Percentiles rank a stretch among this genome's conserved stretches.
Evolutionary conservation across 1,140 invertebrate species (phyloP).

Genomic region (Vollenhovia emeryi): DNA sequence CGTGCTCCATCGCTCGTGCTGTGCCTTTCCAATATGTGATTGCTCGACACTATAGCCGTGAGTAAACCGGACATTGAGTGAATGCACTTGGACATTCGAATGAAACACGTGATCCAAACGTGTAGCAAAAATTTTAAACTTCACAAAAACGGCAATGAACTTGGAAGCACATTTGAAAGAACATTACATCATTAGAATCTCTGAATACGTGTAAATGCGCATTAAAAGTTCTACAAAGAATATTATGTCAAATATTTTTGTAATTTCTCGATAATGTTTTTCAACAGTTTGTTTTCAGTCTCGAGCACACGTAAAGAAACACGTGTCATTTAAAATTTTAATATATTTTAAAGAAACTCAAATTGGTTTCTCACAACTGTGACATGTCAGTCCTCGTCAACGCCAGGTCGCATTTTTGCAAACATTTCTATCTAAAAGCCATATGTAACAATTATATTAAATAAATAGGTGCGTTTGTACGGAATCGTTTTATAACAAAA

Average conservation of each 20-base stretch:
- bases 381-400: background rate
- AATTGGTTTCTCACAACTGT: background rate
- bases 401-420: background rate
- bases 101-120: background rate
- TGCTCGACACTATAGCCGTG: background rate
- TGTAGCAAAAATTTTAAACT: background rate
- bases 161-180: background rate
- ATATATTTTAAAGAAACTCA: background rate
- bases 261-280: background rate
- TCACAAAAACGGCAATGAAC: background rate
- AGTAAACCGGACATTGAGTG: background rate
- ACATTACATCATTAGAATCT: background rate
- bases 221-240: background rate
- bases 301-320: background rate
- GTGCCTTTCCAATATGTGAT: background rate
- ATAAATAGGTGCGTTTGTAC: background rate
- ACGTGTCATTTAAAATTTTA: background rate
- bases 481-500: background rate
- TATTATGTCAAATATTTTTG: background rate
- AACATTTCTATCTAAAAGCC: slow-evolving; percentile 7
- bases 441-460: background rate
- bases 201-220: background rate
- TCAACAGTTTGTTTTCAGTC: background rate
- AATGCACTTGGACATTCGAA: background rate
- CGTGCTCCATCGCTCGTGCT: too few species aligned